phyloP scores from a whole-genome alignment of 1,140 invertebrate genomes.

The Xylocopa sonorina region DNA sequence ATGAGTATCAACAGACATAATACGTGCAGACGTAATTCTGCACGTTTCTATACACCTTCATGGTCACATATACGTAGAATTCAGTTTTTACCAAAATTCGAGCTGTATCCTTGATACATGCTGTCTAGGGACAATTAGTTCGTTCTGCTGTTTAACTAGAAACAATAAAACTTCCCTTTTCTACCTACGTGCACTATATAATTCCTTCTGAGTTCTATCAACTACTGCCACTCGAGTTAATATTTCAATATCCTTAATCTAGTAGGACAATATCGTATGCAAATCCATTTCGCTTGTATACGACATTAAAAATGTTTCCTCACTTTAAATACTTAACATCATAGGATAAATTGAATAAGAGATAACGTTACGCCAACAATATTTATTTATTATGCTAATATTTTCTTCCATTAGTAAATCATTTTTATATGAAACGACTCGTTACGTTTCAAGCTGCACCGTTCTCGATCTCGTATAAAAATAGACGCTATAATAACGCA shows the following conservation, averaged over 20 bases:
- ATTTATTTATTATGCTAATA: slow-evolving; percentile 21
- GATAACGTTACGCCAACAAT: neutral
- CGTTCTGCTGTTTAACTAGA: no score
- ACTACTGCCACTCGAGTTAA: neutral
- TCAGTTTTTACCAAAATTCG: no score
- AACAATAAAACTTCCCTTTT: no score
- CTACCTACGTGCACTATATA: no score
- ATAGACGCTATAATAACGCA: neutral
- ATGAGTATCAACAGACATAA: neutral
- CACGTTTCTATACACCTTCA: neutral
- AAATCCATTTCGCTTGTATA: neutral
- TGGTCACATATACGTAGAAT: neutral
- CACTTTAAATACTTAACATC: neutral
- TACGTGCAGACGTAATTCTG: neutral
- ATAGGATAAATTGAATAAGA: neutral
- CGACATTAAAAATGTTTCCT: no score
- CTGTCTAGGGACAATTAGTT: no score
- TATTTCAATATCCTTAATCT: neutral
- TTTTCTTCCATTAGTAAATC: slow-evolving; percentile 9
- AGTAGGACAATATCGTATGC: neutral
- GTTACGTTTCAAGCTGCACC: neutral
- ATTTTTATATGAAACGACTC: neutral
- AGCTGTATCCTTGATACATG: no score
- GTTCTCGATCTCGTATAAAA: neutral
- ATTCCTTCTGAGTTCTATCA: no score